Evolutionary conservation across 2,888 invertebrate species (phyloP).

Genomic region (Philereme transversata): DNA sequence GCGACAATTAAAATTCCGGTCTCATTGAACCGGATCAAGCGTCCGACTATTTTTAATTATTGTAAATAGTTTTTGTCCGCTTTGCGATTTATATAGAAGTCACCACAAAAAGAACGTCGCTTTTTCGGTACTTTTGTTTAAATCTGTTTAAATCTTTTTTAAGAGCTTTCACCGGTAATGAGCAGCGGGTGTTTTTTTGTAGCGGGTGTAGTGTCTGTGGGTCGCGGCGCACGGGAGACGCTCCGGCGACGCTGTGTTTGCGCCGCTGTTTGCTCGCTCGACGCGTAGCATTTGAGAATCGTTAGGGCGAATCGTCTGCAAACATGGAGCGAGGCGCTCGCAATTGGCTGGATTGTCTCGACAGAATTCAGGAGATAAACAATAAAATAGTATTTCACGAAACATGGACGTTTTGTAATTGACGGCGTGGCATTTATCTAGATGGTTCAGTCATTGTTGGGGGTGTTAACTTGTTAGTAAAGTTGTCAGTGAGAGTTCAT

Average conservation of each 20-base stretch:
- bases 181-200: conserved; percentile 62
- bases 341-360: conserved; percentile 73
- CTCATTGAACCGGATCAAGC: conserved; percentile 62
- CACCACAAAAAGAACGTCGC: conserved; percentile 75
- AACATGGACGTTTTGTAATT: conserved; percentile 80
- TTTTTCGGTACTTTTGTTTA: conserved; percentile 76
- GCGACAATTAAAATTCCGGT: conserved; percentile 67
- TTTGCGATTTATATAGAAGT: conserved; percentile 76
- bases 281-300: conserved; percentile 81
- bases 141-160: conserved; percentile 77
- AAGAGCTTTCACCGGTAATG: conserved; percentile 76
- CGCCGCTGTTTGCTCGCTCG: conserved; percentile 71
- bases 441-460: conserved; percentile 82
- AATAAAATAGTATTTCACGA: conserved; percentile 73
- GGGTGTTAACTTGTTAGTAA: conserved; percentile 80
- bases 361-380: conserved; percentile 75
- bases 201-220: conserved; percentile 47
- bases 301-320: conserved; percentile 78
- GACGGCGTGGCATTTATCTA: conserved; percentile 76
- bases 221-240: conserved; percentile 40
- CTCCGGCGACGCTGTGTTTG: conserved; percentile 58
- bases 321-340: conserved; percentile 71
- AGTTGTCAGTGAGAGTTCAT: conserved; percentile 78
- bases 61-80: conserved; percentile 65
- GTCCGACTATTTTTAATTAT: conserved; percentile 73